A percentile compares a stretch with the other conserved stretches of the same genome.
phyloP scores from a whole-genome alignment of 92 coral and sea anemone genomes.

The Porites cylindrica region DNA sequence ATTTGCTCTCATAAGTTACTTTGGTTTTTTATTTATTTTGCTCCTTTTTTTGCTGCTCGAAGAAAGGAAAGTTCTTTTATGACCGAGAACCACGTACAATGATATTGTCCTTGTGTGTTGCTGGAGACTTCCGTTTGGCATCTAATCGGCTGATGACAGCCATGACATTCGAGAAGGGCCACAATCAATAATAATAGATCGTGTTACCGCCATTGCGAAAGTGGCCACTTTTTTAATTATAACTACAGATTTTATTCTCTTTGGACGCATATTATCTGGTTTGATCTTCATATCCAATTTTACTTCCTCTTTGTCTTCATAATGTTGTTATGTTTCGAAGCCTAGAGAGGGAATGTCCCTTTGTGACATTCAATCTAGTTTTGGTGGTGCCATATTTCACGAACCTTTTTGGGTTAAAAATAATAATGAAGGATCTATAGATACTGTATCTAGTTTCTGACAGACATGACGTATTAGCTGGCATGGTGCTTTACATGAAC shows the following conservation, averaged over 20 bases:
- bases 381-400: background rate
- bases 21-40: background rate
- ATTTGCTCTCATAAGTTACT: no score
- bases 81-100: background rate
- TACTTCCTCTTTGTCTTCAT: background rate
- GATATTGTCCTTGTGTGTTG: no score
- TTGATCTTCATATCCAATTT: background rate
- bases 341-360: conserved; percentile 33
- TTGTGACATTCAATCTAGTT: background rate
- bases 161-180: background rate
- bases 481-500: background rate
- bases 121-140: conserved; percentile 9
- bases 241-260: background rate
- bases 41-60: background rate
- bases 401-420: conserved; percentile 9
- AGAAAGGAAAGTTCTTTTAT: background rate
- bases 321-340: background rate
- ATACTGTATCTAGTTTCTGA: background rate
- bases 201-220: conserved; percentile 2
- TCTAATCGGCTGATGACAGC: conserved; percentile 36
- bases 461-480: conserved; percentile 4
- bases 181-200: background rate
- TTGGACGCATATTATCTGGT: background rate
- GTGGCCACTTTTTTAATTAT: background rate
- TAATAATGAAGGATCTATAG: background rate